Base-by-base conservation (phyloP, 2,888 invertebrate species). In the Pantelozetes paolii region DNA sequence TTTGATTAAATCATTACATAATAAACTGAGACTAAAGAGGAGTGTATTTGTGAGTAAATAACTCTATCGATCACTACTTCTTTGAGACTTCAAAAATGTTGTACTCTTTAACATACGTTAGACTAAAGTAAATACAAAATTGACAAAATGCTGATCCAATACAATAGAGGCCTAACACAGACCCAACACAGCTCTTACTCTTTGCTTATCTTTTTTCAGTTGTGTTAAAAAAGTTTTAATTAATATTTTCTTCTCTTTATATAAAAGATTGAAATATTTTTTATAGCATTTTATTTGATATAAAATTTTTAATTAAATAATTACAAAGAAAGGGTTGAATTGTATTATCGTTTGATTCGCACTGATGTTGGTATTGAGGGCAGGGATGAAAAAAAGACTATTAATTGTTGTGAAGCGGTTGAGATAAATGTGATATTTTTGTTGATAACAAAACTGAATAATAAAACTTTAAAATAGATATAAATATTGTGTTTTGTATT, bases 1-100 rank as follows among this genome's bases (percentile, higher is more conserved):
- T 62, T 62, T 62, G 62, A 62, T 62, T 62, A 62, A 62, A 13
- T 26, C 28, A 62, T 62, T 62, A 62, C 62, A 32, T 36, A 62
- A 62, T 62, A 62, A 62, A 62, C 32, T 1, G 1, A 62, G 32
- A 5, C 30, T 28, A 30, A 28, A 28, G n/a, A 11, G 62, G 23
- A 62, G 32, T n/a, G 32, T 32, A 62, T 62, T 62, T 30, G n/a
- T 30, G 18, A 59, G 59, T 50, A 28, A 59, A 59, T 59, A 28
- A 30, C 28, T 20, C 20, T 50, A 50, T 50, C 36, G 62, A 62
- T 62, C 62, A 62, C 30, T 36, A 62, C 54, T 23, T 62, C 8
- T 50, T 6, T 20, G 6, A 15, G 50, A 6, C 20, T 50, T 62
- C 20, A 30, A 62, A 62, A 62, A 23, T 26, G 28, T 59, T 59